Evolutionary conservation across 53 echinoderm and acorn worm genomes (phyloP).

Genomic region (Echinarachnius parma): DNA sequence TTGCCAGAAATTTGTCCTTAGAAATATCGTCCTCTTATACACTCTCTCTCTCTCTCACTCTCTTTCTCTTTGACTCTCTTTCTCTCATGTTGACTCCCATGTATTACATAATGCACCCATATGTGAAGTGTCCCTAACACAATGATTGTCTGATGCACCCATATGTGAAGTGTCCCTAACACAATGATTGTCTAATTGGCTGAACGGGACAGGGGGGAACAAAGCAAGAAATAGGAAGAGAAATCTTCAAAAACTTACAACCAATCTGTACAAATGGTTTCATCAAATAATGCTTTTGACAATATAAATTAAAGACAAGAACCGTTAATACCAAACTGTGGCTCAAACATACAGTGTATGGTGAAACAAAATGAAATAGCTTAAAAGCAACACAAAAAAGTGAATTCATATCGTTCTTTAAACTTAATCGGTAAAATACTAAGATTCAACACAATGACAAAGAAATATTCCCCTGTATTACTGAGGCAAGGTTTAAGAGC

Average conservation of each 20-base stretch:
- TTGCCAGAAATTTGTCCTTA: too few species aligned
- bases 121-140: too few species aligned
- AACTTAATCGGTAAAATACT: conserved; percentile 40
- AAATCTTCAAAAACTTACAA: too few species aligned
- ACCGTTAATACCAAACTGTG: neutral
- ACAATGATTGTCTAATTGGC: too few species aligned
- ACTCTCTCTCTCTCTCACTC: neutral
- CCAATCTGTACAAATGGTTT: conserved; percentile 38
- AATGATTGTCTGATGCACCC: too few species aligned
- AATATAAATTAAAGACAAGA: conserved; percentile 37
- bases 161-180: too few species aligned
- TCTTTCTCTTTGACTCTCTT: neutral
- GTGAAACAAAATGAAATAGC: conserved; percentile 18
- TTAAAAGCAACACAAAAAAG: conserved; percentile 22
- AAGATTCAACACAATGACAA: conserved; percentile 35
- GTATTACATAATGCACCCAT: too few species aligned
- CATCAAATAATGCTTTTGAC: too few species aligned
- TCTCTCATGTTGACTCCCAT: neutral
- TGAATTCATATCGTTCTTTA: neutral
- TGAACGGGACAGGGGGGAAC: neutral
- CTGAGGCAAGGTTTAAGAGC: conserved; percentile 47
- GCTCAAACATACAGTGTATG: neutral
- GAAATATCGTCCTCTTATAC: too few species aligned
- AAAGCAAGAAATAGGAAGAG: too few species aligned
- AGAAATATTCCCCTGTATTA: conserved; percentile 41